A percentile compares a stretch with the other conserved stretches of the same genome.
Evolutionary conservation across 1,140 invertebrate species (phyloP).

Genomic region (Papilio polytes): DNA sequence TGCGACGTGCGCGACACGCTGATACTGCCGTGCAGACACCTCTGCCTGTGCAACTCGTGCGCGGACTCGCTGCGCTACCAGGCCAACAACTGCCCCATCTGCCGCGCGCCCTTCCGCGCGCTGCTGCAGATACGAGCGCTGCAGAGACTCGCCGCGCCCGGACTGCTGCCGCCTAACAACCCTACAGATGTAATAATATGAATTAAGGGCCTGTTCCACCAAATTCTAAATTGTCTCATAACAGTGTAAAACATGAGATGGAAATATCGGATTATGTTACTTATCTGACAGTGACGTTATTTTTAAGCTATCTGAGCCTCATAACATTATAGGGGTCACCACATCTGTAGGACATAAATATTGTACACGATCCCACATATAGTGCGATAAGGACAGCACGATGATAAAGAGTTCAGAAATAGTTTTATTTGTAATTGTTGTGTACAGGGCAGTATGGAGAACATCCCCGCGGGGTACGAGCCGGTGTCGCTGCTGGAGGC

Average conservation of each 20-base stretch:
- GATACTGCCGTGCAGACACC: constrained; percentile 98
- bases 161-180: constrained; percentile 73
- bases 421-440: background rate
- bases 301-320: too few species aligned
- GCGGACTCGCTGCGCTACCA: constrained; percentile 98
- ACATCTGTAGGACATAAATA: too few species aligned
- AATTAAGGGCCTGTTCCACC: too few species aligned
- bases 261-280: too few species aligned
- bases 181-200: constrained; percentile 76
- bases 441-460: constrained; percentile 86
- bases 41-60: constrained; percentile 98
- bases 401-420: too few species aligned
- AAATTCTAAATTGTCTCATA: too few species aligned
- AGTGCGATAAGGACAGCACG: too few species aligned
- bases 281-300: too few species aligned
- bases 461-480: constrained; percentile 97
- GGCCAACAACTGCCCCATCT: constrained; percentile 99
- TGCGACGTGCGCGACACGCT: constrained; percentile 98
- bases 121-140: constrained; percentile 97
- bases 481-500: constrained; percentile 98
- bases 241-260: too few species aligned
- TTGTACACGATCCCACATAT: too few species aligned
- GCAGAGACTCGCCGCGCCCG: constrained; percentile 87
- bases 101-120: constrained; percentile 97
- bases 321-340: too few species aligned